Evolutionary conservation across 2,113 vertebrate genomes (phyloP), one percentile per base, ranked within the genome.

Genomic region (Agapornis roseicollis): DNA sequence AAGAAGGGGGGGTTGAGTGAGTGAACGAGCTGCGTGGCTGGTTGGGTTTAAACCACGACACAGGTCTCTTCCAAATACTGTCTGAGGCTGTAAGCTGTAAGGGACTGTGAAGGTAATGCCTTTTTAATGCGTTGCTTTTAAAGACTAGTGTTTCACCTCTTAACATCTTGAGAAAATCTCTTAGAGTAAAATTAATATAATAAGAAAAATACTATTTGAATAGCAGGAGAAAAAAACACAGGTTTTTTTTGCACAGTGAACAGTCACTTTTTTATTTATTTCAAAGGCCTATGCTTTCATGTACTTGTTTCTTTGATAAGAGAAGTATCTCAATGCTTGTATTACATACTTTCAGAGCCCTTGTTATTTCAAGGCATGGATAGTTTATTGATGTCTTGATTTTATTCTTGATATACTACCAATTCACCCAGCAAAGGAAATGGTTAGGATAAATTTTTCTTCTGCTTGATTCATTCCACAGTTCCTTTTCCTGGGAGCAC

Each of bases 371-470:
- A 81, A 92, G 49, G 47, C 83, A 52, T 65, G 65, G 77, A 27
- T 92, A 77, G 25, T 85, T 96, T 90, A 91, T 68, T 93, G 88
- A 95, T 92, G 77, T 93, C 64, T 88, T 93, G 82, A 81, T 92
- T 96, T 96, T 92, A 81, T 86, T 96, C 72, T 90, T 96, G 85
- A 89, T 79, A 84, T 76, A 31, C 39, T 74, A 52, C 35, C 1
- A 4, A 78, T 90, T 85, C 33, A 0, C 60, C 17, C 49, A 56
- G 77, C 42, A 92, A 72, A 92, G 69, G 49, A 95, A 84, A 90
- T 68, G 17, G 27, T 80, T 69, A 68, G 60, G 70, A 81, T 74
- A 42, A 15, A 17, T 39, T 85, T 90, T 94, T 74, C 33, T 91
- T 85, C 55, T 70, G 8, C 44, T 27, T 41, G 73, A 41, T 76